Percentiles rank a stretch among this genome's conserved stretches.
Conservation (phyloP, 2,797 vertebrate species). For the Paramormyrops hopkinsi region DNA sequence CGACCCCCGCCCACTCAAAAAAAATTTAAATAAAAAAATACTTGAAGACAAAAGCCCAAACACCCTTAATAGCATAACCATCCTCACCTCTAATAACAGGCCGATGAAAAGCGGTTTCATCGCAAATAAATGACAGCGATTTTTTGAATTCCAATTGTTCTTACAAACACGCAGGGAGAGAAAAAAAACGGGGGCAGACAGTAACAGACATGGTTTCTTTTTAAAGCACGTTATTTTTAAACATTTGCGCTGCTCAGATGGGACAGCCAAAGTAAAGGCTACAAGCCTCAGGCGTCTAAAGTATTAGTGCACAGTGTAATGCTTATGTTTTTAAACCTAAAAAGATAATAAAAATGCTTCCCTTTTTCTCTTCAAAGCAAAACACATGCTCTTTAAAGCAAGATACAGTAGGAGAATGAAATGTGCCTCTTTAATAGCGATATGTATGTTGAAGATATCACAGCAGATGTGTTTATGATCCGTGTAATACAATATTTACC, state of each 20-base stretch:
- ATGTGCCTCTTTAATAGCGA: background rate
- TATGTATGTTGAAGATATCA: background rate
- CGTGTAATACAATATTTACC: background rate
- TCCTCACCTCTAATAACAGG: background rate
- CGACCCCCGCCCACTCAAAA: background rate
- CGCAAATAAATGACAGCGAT: background rate
- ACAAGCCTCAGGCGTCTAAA: background rate
- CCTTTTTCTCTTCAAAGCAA: background rate
- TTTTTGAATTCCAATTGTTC: background rate
- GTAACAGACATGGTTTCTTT: background rate
- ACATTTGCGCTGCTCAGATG: background rate
- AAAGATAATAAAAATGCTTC: background rate
- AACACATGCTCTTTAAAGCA: background rate
- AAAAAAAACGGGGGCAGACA: background rate
- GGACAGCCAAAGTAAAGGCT: background rate
- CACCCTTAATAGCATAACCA: background rate
- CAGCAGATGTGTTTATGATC: background rate
- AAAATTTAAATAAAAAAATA: background rate
- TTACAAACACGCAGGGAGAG: background rate
- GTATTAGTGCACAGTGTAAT: background rate
- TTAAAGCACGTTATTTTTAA: constrained; percentile 6
- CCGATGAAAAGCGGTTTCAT: background rate
- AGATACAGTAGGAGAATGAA: background rate
- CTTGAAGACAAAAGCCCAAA: background rate
- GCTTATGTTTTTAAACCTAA: background rate